A percentile compares a stretch with the other conserved stretches of the same genome.
Evolutionary conservation across 2,888 invertebrate genomes (phyloP).

Genomic region (Ophion slaviceki): DNA sequence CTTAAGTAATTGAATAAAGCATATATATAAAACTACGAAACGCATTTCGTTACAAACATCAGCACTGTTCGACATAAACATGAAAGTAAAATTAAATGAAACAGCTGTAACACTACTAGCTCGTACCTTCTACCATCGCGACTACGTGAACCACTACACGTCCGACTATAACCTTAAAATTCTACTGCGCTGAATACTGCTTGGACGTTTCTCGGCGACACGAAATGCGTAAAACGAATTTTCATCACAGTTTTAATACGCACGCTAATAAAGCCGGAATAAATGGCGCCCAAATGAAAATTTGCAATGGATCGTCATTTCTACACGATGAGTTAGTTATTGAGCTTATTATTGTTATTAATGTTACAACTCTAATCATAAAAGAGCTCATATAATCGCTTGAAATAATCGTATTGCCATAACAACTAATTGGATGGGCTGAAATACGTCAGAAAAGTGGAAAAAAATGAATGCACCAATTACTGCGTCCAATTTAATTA

Average conservation of each 20-base stretch:
- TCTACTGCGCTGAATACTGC: not conserved
- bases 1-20: too few relatives aligned
- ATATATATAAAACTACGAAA: too few relatives aligned
- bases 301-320: not conserved
- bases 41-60: too few relatives aligned
- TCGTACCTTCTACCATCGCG: not conserved
- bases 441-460: too few relatives aligned
- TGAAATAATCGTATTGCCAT: too few relatives aligned
- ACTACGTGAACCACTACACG: constrained; percentile 32
- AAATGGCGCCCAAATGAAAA: not conserved
- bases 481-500: too few relatives aligned
- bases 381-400: too few relatives aligned
- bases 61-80: too few relatives aligned
- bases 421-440: too few relatives aligned
- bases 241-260: not conserved
- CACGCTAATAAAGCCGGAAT: not conserved
- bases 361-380: not conserved
- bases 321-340: not conserved
- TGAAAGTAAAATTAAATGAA: too few relatives aligned
- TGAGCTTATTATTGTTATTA: not conserved
- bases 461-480: too few relatives aligned
- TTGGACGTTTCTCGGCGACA: not conserved
- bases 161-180: not conserved
- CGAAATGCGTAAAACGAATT: not conserved
- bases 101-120: too few relatives aligned